These are phyloP conservation scores for Fringilla coelebs DNA, from an alignment of 2,797 vertebrate genomes.

Conservation along the genomic window DNA sequence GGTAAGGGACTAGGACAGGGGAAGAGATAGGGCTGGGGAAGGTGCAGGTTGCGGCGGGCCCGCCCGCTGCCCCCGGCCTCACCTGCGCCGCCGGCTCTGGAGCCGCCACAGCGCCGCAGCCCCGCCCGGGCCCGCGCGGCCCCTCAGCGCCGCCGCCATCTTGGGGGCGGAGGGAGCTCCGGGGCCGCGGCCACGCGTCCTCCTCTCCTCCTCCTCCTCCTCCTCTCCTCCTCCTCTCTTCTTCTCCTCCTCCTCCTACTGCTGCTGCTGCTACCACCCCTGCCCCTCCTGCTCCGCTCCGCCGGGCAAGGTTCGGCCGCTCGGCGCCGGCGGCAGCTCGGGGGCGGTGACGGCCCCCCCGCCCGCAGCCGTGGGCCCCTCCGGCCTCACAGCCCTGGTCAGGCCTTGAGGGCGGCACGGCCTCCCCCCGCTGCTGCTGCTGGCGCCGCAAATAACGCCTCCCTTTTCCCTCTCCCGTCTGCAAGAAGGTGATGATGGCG, in stretches of 20 bases:
- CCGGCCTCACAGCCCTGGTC: rapidly evolving
- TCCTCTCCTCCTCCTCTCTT: background rate
- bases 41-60: background rate
- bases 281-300: no score
- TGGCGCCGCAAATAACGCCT: rapidly evolving
- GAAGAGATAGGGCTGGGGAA: rapidly evolving
- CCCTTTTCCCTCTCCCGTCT: background rate
- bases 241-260: rapidly evolving
- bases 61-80: background rate
- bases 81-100: background rate
- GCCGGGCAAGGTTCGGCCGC: background rate
- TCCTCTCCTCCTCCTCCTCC: no score
- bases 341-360: background rate
- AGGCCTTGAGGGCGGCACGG: background rate
- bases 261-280: no score
- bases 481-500: slow-evolving; percentile 62
- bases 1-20: background rate
- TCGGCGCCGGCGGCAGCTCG: background rate
- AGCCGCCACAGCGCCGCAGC: background rate
- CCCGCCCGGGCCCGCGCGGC: background rate
- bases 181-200: background rate
- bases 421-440: background rate
- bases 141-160: background rate
- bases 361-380: rapidly evolving
- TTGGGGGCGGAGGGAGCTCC: background rate